These are phyloP conservation scores for Pseudolycoriella hygida DNA, from an alignment of 2,888 invertebrate species.

Conservation along the genomic window DNA sequence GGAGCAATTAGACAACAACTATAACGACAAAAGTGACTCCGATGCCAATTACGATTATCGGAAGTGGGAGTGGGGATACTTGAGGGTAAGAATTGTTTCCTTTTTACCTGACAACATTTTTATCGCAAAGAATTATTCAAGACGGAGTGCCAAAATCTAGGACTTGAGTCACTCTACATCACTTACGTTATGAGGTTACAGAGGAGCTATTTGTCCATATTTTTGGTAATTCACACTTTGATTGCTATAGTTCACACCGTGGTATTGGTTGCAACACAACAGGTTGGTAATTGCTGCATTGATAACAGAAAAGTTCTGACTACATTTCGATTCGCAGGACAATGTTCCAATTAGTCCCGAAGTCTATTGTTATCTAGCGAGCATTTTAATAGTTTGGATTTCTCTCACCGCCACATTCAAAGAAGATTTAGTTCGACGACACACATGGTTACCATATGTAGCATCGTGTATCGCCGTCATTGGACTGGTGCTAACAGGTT, in stretches of 20 bases:
- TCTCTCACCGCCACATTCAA: constrained; percentile 24
- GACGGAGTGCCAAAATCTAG: constrained; percentile 60
- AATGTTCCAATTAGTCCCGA: constrained; percentile 21
- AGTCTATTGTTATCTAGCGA: constrained; percentile 21
- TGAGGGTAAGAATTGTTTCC: constrained; percentile 19
- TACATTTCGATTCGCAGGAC: constrained; percentile 13
- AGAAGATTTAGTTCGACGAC: constrained; percentile 23
- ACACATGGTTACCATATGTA: constrained; percentile 25
- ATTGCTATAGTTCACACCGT: constrained; percentile 44
- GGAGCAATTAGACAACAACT: constrained; percentile 10
- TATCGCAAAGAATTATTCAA: constrained; percentile 26
- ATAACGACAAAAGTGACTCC: constrained; percentile 8
- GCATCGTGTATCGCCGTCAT: constrained; percentile 30
- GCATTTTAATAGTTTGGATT: constrained; percentile 22
- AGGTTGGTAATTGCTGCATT: constrained; percentile 15
- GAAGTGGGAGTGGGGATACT: constrained; percentile 28
- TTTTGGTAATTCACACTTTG: constrained; percentile 47
- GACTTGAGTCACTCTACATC: constrained; percentile 54
- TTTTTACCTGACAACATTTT: background rate
- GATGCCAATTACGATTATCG: constrained; percentile 18
- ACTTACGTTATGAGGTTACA: constrained; percentile 60
- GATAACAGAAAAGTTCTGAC: too few relatives aligned
- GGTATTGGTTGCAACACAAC: constrained; percentile 34
- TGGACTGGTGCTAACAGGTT: constrained; percentile 37
- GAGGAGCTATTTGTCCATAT: constrained; percentile 60